Base-by-base conservation (phyloP, 2,888 invertebrate species). In the Ophion costatus region DNA sequence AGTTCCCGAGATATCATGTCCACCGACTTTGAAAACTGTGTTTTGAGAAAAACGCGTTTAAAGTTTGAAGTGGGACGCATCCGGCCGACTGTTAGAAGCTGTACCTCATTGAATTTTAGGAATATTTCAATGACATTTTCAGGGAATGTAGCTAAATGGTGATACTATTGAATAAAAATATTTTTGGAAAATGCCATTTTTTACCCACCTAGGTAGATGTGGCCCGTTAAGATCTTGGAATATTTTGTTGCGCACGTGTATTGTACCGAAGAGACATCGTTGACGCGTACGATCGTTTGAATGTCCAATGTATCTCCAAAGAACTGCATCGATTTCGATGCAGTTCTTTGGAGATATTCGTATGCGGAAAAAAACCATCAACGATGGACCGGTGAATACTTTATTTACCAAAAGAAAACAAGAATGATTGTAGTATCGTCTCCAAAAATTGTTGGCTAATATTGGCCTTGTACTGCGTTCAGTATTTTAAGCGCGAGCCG, bases 401-500 rank as follows among this genome's bases (percentile, higher is more conserved):
- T n/a, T 17, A 51, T 69, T 7, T 69, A 51, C 14, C 14, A 2
- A 9, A 10, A 51, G 17, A 24, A 14, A 14, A 14, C 2, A 17
- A 29, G 9, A 67, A 69, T 51, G n/a, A 24, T 51, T 51, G 51
- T 69, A 51, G 17, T 29, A 69, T 17, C n/a, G 24, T 51, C 9
- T 69, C 45, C 24, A 24, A 24, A 51, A 29, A 51, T 20, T 17
- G 22, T 51, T 10, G 51, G 51, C 24, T 59, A 59, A 59, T 59
- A 20, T 59, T 59, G 71, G 56, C 56, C 71, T 73, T 59, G n/a
- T 59, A 3, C 57, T n/a, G 71, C 38, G 71, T 38, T 38, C 29
- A 4, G 51, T 51, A 38, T 38, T 20, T 59, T 56, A 56, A 38
- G 59, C 29, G 14, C 33, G 20, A 29, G 14, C 38, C 38, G 59